Evolutionary conservation across 2,888 invertebrate genomes (phyloP).

Genomic region (Nezara viridula): DNA sequence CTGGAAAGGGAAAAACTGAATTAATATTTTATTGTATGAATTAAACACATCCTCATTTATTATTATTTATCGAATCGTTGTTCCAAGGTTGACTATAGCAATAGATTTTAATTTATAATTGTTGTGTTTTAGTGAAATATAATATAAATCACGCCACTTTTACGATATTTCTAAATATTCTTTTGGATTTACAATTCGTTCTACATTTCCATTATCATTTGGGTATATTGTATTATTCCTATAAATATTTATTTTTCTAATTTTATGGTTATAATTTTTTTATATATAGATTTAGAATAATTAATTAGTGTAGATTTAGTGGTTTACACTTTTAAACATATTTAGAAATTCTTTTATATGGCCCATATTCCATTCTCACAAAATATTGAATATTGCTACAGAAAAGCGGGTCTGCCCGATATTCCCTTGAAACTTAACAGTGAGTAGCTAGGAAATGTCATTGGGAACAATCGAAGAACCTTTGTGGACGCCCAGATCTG

Average conservation of each 20-base stretch:
- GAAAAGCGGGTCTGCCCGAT: neutral
- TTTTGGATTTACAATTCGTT: too few species aligned
- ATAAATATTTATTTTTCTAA: neutral
- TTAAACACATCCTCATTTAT: too few species aligned
- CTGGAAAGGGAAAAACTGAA: too few species aligned
- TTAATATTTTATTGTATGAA: too few species aligned
- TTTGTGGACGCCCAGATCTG: slow-evolving; percentile 11
- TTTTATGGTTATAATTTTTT: neutral
- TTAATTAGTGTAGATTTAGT: neutral
- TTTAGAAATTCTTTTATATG: neutral
- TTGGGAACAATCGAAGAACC: neutral
- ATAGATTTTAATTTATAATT: neutral
- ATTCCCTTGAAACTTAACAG: neutral
- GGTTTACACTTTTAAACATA: too few species aligned
- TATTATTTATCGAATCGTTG: neutral
- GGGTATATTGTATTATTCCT: too few species aligned
- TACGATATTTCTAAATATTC: too few species aligned
- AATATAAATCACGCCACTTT: too few species aligned
- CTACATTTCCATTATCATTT: too few species aligned
- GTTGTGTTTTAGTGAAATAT: neutral
- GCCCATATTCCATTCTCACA: neutral
- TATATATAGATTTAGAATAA: too few species aligned
- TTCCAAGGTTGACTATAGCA: neutral
- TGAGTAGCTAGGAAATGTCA: slow-evolving; percentile 40
- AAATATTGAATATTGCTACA: slow-evolving; percentile 30